Base-by-base conservation (phyloP, 2,797 vertebrate genomes). In the Bucorvus abyssinicus region DNA sequence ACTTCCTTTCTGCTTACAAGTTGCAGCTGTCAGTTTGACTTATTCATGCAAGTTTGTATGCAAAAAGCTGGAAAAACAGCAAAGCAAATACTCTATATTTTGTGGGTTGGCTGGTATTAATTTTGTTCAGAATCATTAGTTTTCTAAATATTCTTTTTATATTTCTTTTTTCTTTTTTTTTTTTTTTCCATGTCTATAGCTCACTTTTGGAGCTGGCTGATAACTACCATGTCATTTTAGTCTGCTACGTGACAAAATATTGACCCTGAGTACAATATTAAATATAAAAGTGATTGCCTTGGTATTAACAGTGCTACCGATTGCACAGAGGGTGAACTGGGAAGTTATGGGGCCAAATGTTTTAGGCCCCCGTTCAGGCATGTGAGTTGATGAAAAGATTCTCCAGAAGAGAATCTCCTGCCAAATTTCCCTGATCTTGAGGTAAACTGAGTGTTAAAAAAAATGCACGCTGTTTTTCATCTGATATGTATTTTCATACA, bases 401-500 rank as follows among this genome's bases (percentile, higher is more conserved):
- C 40, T 87, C 36, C 40, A 60, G 27, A 84, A 94, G 10, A 80
- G 22, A 74, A 70, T 75, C 30, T 60, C 30, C 53, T 90, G 63
- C 57, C 89, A 82, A 91, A 85, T 95, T 87, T 94, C 61, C 61
- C 60, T 80, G 74, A 85, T 53, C 71, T 89, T 89, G 63, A 74
- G 78, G 53, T 92, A 95, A 94, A 87, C 57, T 36, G 49, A 92
- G 83, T 32, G 60, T 63, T 16, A 34, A 27, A 56, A 14, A 60
- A 34, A 80, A 68, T 55, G 18, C 47, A 21, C 40, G 69, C 61
- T 84, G 53, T 0, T 93, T 96, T 84, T 96, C 75, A 89, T 83
- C 90, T 89, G 73, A 10, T 45, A 34, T 75, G 57, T 94, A 69
- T 96, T 96, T 96, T 95, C 84, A 87, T 65, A 56, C 81, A 68